Conservation (phyloP, 2,113 vertebrate species). For the Lipophrys pholis region DNA sequence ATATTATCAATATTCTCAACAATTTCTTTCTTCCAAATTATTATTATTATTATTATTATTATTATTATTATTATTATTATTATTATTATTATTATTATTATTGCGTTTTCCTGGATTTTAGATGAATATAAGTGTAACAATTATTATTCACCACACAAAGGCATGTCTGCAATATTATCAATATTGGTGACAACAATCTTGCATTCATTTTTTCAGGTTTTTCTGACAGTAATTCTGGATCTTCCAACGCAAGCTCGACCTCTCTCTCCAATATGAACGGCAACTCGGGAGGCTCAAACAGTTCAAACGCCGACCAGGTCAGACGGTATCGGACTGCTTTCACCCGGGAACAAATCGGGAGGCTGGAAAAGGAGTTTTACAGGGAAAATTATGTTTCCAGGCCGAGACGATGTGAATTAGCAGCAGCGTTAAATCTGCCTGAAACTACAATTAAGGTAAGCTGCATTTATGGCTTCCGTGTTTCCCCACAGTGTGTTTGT, state of each 20-base stretch:
- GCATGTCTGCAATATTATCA: too few species aligned
- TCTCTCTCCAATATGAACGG: slow-evolving; percentile 87
- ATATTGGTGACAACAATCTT: too few species aligned
- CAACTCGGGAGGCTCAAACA: slow-evolving; percentile 87
- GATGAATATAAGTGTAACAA: too few species aligned
- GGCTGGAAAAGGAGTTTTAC: slow-evolving; percentile 94
- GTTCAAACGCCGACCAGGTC: slow-evolving; percentile 90
- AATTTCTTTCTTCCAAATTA: not conserved
- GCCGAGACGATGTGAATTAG: slow-evolving; percentile 95
- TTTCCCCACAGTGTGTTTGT: not conserved
- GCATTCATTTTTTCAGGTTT: slow-evolving; percentile 81
- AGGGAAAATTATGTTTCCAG: slow-evolving; percentile 94
- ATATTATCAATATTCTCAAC: not conserved
- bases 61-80: not conserved
- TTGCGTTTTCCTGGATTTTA: not conserved
- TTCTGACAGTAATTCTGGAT: slow-evolving; percentile 89
- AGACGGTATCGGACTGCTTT: slow-evolving; percentile 92
- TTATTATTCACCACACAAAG: too few species aligned
- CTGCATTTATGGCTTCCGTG: not conserved
- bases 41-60: slow-evolving; percentile 1
- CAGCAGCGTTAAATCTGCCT: slow-evolving; percentile 94
- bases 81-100: too few species aligned
- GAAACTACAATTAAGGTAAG: slow-evolving; percentile 98
- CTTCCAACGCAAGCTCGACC: slow-evolving; percentile 84
- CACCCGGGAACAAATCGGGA: slow-evolving; percentile 91